These are phyloP conservation scores for Anabacerthia variegaticeps DNA, from an alignment of 2,797 vertebrate genomes.

Conservation along the genomic window DNA sequence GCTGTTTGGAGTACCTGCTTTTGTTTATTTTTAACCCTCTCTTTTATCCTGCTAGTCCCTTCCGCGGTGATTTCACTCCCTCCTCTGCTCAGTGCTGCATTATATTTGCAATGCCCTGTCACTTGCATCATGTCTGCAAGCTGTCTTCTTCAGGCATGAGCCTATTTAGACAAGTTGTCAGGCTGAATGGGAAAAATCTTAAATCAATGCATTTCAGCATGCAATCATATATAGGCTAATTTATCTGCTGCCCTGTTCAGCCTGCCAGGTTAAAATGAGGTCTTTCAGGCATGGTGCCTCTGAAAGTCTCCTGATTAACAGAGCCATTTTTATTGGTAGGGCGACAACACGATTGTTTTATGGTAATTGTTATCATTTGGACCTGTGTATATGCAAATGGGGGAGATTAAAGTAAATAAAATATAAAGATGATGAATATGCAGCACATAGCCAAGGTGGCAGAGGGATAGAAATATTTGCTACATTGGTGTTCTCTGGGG, in stretches of 20 bases:
- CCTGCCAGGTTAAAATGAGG: constrained; percentile 68
- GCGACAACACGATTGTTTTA: constrained; percentile 65
- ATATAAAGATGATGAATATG: constrained; percentile 59
- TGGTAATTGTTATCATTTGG: constrained; percentile 72
- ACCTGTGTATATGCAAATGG: constrained; percentile 45
- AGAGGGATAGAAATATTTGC: constrained; percentile 7
- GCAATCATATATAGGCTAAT: constrained; percentile 71
- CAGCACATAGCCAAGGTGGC: background rate
- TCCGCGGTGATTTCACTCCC: background rate
- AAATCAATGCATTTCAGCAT: constrained; percentile 75
- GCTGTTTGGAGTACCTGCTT: background rate
- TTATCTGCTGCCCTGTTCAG: constrained; percentile 66
- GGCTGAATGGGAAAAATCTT: constrained; percentile 67
- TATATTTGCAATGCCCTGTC: constrained; percentile 67
- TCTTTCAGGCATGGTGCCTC: constrained; percentile 51
- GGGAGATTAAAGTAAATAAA: constrained; percentile 66
- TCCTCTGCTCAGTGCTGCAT: constrained; percentile 2
- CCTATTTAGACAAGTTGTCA: constrained; percentile 78
- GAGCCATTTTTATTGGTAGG: constrained; percentile 67
- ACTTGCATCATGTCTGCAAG: constrained; percentile 59
- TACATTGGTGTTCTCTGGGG: background rate
- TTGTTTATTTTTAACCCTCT: constrained; percentile 56
- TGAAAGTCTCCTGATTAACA: constrained; percentile 65
- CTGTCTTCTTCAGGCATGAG: constrained; percentile 69
- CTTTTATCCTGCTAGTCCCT: background rate